Conservation (phyloP, 2,888 invertebrate genomes). For the Branchipolynoe longqiensis region DNA sequence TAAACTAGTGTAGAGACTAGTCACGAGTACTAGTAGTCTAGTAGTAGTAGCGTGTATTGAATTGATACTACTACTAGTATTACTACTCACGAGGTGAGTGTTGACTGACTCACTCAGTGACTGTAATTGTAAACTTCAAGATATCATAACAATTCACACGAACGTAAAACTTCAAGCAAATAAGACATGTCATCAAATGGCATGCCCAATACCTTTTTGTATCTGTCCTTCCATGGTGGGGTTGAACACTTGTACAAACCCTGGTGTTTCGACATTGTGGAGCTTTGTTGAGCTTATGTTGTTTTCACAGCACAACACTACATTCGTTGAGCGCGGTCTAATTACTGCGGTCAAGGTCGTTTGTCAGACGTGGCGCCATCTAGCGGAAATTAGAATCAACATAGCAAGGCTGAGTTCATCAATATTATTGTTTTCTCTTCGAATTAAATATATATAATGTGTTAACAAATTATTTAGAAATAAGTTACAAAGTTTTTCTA, state of each 20-base stretch:
- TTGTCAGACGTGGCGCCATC: not conserved
- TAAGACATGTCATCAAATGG: not conserved
- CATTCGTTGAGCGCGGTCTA: slow-evolving; percentile 40
- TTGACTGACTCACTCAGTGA: too few species aligned
- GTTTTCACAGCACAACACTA: too few species aligned
- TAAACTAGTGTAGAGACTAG: not conserved
- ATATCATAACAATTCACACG: not conserved
- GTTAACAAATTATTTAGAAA: not conserved
- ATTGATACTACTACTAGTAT: not conserved
- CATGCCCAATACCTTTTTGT: slow-evolving; percentile 72
- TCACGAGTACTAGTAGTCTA: not conserved
- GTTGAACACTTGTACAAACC: slow-evolving; percentile 45
- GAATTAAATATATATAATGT: not conserved
- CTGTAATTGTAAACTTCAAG: too few species aligned
- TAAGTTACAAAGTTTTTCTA: too few species aligned
- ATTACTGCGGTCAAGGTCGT: slow-evolving; percentile 36
- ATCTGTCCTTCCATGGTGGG: slow-evolving; percentile 66
- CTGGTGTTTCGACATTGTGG: slow-evolving; percentile 32
- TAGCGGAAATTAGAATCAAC: too few species aligned
- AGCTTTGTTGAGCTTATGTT: too few species aligned
- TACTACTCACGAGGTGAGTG: not conserved
- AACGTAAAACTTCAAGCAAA: not conserved
- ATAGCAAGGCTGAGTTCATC: too few species aligned
- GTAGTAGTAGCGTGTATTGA: not conserved
- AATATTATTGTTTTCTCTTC: not conserved